These are phyloP conservation scores for Pseudochromis fuscus DNA, from an alignment of 2,797 vertebrate genomes.

Conservation along the genomic window DNA sequence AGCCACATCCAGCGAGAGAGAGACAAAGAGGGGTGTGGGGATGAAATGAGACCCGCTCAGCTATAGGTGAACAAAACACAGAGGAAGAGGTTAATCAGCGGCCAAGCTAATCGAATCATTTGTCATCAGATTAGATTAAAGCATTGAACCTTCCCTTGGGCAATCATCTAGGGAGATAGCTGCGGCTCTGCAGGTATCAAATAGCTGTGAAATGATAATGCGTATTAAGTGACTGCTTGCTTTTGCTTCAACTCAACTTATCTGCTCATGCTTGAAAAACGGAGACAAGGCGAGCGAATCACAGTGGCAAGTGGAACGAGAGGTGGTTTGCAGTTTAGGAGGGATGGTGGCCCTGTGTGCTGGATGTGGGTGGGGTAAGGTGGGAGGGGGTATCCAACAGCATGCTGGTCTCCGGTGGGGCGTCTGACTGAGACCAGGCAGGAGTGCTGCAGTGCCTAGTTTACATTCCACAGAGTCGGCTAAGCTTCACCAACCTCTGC, in stretches of 20 bases:
- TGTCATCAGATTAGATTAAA: constrained; percentile 79
- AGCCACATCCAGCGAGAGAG: constrained; percentile 29
- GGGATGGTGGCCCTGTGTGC: constrained; percentile 6
- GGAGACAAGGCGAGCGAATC: constrained; percentile 44
- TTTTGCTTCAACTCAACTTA: constrained; percentile 53
- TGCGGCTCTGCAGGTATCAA: constrained; percentile 41
- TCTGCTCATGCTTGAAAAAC: constrained; percentile 40
- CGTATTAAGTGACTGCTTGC: constrained; percentile 42
- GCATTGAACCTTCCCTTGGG: constrained; percentile 68
- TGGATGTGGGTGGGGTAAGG: constrained; percentile 1
- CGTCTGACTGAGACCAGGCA: constrained; percentile 54
- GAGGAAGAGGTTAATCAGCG: constrained; percentile 76
- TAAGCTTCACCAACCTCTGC: constrained; percentile 64
- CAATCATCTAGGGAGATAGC: constrained; percentile 43
- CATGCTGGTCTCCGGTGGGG: constrained; percentile 35
- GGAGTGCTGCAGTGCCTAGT: constrained; percentile 76
- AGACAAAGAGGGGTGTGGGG: too few species aligned
- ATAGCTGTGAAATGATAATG: constrained; percentile 55
- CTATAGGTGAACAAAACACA: constrained; percentile 57
- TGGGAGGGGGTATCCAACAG: background rate
- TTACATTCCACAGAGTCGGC: constrained; percentile 77
- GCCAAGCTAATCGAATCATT: constrained; percentile 73
- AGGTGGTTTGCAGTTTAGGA: constrained; percentile 34
- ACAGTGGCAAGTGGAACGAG: constrained; percentile 44
- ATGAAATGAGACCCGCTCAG: constrained; percentile 44